Percentiles rank a stretch among this genome's conserved stretches.
These are phyloP conservation scores for Diarsia rubi DNA, from an alignment of 2,888 invertebrate species.

Conservation along the genomic window DNA sequence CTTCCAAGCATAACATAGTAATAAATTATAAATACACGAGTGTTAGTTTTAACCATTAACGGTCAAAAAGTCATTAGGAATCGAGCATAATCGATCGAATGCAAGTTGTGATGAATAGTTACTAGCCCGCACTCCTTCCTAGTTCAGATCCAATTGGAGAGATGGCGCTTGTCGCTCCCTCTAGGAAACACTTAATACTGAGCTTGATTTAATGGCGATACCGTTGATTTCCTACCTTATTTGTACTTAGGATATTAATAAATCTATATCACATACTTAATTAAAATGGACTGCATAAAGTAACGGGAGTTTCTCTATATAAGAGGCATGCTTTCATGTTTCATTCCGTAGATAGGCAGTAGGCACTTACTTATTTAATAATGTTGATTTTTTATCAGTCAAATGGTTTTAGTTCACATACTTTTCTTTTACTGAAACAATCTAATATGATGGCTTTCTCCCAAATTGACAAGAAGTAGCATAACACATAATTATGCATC, in stretches of 20 bases:
- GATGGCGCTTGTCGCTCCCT: slow-evolving; percentile 53
- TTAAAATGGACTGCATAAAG: slow-evolving; percentile 50
- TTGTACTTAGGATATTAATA: slow-evolving; percentile 51
- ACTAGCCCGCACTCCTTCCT: slow-evolving; percentile 25
- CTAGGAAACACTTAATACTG: slow-evolving; percentile 45
- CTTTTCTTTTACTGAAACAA: background rate
- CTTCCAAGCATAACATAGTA: background rate
- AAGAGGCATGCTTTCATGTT: slow-evolving; percentile 10
- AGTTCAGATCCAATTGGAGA: slow-evolving; percentile 39
- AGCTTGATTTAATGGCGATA: slow-evolving; percentile 38
- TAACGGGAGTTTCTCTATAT: slow-evolving; percentile 40
- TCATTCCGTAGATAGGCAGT: background rate
- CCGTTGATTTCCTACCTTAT: slow-evolving; percentile 55
- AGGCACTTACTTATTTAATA: background rate
- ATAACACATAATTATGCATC: background rate
- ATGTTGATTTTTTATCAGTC: background rate
- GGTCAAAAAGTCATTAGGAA: slow-evolving; percentile 38
- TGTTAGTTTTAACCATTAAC: slow-evolving; percentile 31
- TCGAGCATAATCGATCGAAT: slow-evolving; percentile 32
- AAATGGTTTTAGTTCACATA: background rate
- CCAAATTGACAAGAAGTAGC: background rate
- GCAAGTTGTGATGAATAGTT: slow-evolving; percentile 29
- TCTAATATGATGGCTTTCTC: background rate
- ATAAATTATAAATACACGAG: slow-evolving; percentile 25
- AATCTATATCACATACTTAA: slow-evolving; percentile 49